Evolutionary conservation across 2,888 invertebrate species (phyloP), one percentile per base, ranked within the genome.

Genomic region (Arctia plantaginis): DNA sequence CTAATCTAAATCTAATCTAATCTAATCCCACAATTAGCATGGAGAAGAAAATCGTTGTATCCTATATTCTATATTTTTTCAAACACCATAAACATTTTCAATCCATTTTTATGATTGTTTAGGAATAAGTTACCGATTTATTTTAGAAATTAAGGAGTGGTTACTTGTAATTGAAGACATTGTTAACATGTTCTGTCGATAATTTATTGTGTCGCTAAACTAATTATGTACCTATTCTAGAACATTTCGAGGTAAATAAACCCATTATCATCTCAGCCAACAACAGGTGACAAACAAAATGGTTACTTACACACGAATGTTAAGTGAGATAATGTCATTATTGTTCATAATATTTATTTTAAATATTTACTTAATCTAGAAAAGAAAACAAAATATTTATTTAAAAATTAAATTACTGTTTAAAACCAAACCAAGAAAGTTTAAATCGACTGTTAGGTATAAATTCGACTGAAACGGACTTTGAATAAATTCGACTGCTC

Each of bases 201-300:
- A 66, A 27, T n/a, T 39, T 65, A 59, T 59, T 44, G 30, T 62
- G 44, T 72, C 33, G 69, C 41, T 35, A n/a, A 12, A 35, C n/a
- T 55, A 15, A 62, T 66, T 78, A 55, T 55, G 23, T 55, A 69
- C 33, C 33, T 44, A 76, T 72, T 44, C 67, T n/a, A 62, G 67
- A 66, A 41, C 64, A 74, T 69, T 62, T 27, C 65, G 65, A 74
- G 78, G 78, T 69, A 77, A 80, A 80, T 75, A 71, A 64, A 74
- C 73, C 74, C 44, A 80, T 78, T 77, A 77, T 71, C 59, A 30
- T 44, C n/a, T 41, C 39, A 27, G 69, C 70, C 64, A 69, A 72
- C 66, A 69, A 71, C 71, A 66, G 62, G 55, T 73, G 44, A 55
- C 35, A 35, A 35, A 69, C 30, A 59, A 33, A 27, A 30, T 41